phyloP scores from a whole-genome alignment of 2,797 vertebrate species.

The Sebastes itinus region DNA sequence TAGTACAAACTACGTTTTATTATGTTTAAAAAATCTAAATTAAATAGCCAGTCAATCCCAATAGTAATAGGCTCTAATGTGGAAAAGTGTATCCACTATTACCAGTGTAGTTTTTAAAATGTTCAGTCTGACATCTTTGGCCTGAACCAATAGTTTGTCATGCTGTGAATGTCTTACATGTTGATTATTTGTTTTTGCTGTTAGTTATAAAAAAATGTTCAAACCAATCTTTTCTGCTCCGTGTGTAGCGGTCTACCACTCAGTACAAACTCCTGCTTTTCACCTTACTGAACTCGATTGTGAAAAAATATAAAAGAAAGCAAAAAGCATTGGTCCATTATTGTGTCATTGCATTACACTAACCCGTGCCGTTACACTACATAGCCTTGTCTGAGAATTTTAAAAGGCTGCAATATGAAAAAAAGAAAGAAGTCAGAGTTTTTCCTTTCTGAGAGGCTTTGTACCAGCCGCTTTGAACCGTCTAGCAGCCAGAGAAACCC shows the following conservation, averaged over 20 bases:
- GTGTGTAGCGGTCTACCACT: neutral
- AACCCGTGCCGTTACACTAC: neutral
- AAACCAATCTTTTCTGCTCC: neutral
- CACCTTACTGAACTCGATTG: conserved; percentile 5
- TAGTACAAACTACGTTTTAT: neutral
- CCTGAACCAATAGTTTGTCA: neutral
- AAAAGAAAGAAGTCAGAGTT: neutral
- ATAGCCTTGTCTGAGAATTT: conserved; percentile 18
- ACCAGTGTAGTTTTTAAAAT: neutral
- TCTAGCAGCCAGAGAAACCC: conserved; percentile 3
- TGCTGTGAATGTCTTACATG: neutral
- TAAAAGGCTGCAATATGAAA: conserved; percentile 25
- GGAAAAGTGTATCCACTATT: neutral
- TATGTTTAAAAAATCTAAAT: neutral
- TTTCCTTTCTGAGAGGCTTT: conserved; percentile 28
- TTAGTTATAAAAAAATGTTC: neutral
- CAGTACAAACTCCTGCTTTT: conserved; percentile 3
- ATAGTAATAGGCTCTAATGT: neutral
- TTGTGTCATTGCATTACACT: conserved; percentile 1
- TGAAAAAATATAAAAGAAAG: conserved; percentile 1
- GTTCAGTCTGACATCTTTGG: neutral
- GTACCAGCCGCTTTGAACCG: conserved; percentile 41
- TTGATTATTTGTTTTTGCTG: neutral
- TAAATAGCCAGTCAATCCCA: neutral
- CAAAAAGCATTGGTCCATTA: conserved; percentile 22